phyloP scores from a whole-genome alignment of 1,140 invertebrate genomes.

The Zaprionus vittiger region DNA sequence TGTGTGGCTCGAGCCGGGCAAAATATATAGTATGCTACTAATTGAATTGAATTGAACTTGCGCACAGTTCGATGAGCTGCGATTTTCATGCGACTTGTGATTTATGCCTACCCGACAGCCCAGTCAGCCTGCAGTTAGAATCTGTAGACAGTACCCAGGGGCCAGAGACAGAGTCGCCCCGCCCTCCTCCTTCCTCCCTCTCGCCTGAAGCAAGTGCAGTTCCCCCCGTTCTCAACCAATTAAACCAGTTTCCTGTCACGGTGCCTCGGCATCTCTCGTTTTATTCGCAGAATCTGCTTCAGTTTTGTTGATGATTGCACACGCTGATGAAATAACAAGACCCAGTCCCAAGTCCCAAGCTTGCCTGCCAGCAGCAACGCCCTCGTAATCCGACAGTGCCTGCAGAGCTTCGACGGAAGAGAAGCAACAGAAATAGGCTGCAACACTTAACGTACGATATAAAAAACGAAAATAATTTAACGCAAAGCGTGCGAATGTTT shows the following conservation, averaged over 20 bases:
- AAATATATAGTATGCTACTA: slow-evolving; percentile 66
- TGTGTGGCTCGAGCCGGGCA: slow-evolving; percentile 27
- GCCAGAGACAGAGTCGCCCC: neutral
- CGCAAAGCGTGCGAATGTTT: slow-evolving; percentile 70
- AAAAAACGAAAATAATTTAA: slow-evolving; percentile 54
- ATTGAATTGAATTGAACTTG: slow-evolving; percentile 75
- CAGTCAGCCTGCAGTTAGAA: slow-evolving; percentile 9
- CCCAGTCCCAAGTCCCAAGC: slow-evolving; percentile 1
- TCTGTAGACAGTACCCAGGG: slow-evolving; percentile 35
- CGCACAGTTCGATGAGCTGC: slow-evolving; percentile 71
- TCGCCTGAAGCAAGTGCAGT: slow-evolving; percentile 47
- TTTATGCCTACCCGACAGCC: slow-evolving; percentile 40
- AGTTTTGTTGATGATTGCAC: slow-evolving; percentile 59
- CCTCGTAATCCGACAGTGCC: slow-evolving; percentile 64
- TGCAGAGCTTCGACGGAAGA: slow-evolving; percentile 21
- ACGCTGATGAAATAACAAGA: slow-evolving; percentile 67
- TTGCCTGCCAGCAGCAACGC: slow-evolving; percentile 48
- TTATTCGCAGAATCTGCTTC: slow-evolving; percentile 41
- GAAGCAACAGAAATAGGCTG: slow-evolving; percentile 10
- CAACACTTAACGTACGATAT: slow-evolving; percentile 54
- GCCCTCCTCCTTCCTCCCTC: neutral
- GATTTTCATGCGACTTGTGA: slow-evolving; percentile 64
- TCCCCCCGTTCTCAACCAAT: slow-evolving; percentile 64
- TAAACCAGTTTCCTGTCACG: slow-evolving; percentile 72
- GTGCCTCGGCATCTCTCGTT: slow-evolving; percentile 20